A percentile compares a stretch with the other conserved stretches of the same genome.
Evolutionary conservation across 2,113 vertebrate species (phyloP).

Genomic region (Crotophaga sulcirostris): DNA sequence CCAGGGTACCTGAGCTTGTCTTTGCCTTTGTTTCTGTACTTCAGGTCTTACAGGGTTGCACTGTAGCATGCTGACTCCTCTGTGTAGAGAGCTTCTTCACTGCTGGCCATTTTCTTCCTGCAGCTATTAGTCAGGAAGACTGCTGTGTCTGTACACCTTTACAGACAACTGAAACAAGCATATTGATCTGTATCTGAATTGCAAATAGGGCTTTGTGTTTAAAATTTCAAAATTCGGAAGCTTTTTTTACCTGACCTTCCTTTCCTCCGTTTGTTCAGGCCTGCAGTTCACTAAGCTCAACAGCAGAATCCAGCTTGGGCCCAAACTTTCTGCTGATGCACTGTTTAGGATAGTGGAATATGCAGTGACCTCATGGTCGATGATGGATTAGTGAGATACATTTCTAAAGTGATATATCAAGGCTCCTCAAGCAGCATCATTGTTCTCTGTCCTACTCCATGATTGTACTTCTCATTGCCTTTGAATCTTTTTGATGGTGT

Average conservation of each 20-base stretch:
- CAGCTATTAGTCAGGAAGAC: background rate
- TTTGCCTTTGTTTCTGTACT: background rate
- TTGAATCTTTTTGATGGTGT: background rate
- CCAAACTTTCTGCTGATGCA: background rate
- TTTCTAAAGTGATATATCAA: background rate
- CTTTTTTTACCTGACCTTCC: background rate
- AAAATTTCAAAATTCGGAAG: background rate
- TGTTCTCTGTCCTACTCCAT: background rate
- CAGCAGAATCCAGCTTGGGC: background rate
- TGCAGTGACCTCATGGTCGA: background rate
- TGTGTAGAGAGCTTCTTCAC: background rate
- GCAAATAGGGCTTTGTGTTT: background rate
- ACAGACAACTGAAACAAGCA: background rate
- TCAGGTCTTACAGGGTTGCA: background rate
- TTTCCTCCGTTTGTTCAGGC: background rate
- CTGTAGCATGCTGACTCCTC: background rate
- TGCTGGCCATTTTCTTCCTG: background rate
- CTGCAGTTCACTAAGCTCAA: background rate
- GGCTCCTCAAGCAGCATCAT: background rate
- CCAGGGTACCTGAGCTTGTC: background rate
- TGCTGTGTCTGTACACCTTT: background rate
- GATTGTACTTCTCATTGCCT: background rate
- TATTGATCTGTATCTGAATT: background rate
- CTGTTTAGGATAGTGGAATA: background rate
- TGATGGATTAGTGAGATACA: background rate